Base-by-base conservation (phyloP, 2,113 vertebrate genomes). In the Tenebrosternarchus preto region DNA sequence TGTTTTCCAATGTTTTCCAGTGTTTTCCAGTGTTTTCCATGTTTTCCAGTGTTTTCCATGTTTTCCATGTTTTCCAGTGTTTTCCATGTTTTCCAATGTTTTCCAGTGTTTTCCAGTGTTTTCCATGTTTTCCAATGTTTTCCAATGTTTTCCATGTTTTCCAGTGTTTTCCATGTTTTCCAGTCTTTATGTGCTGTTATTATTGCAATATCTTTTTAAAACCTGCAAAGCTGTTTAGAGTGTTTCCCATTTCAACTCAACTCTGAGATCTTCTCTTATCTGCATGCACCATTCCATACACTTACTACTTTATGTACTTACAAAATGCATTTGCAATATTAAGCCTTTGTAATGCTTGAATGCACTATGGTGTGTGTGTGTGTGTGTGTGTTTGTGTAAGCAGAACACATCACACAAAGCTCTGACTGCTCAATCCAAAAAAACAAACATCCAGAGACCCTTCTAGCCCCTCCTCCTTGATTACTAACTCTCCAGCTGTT, bases 61-160 rank as follows among this genome's bases (percentile, higher is more conserved):
- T n/a, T n/a, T n/a, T n/a, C n/a, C 85, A 85, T 68, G 75, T 84
- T 81, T 73, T 59, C 6, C 53, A 43, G 22, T 69, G 36, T n/a
- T n/a, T n/a, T n/a, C n/a, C 85, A 85, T 68, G 75, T 84, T 81
- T 73, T 59, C 6, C 53, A 43, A 19, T 69, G 36, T n/a, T n/a
- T n/a, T n/a, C n/a, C n/a, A n/a, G n/a, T n/a, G n/a, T n/a, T n/a
- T n/a, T n/a, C n/a, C n/a, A n/a, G n/a, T n/a, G n/a, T n/a, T n/a
- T n/a, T n/a, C n/a, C 85, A 85, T 68, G 75, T 84, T 81, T 73
- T 59, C 6, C 53, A 43, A 85, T 68, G 75, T 84, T 81, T 73
- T 59, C 6, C 53, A 43, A 19, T 69, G 36, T n/a, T n/a, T n/a
- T n/a, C n/a, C 85, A 85, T 68, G 75, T 84, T 81, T 73, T 59